These are phyloP conservation scores for Dasyprocta punctata DNA, from an alignment of 2,113 vertebrate genomes.

Conservation along the genomic window DNA sequence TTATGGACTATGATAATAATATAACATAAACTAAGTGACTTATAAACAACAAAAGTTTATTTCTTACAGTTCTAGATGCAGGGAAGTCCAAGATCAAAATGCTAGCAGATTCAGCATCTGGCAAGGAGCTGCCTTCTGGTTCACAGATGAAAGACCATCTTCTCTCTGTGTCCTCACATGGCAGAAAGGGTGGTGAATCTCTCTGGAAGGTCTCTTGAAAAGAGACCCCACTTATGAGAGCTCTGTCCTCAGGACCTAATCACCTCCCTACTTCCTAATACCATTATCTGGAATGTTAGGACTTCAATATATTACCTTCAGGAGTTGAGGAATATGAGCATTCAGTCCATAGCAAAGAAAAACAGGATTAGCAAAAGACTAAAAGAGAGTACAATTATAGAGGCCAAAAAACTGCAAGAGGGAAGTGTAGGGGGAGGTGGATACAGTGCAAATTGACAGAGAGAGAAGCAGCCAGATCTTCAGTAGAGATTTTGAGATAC, in stretches of 20 bases:
- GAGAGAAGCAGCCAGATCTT: background rate
- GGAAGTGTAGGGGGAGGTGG: rapidly evolving
- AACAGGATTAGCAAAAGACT: background rate
- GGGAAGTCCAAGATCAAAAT: background rate
- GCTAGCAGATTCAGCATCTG: background rate
- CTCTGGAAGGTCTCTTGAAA: background rate
- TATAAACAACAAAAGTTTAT: background rate
- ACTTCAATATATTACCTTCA: background rate
- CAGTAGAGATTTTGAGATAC: background rate
- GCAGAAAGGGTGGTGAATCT: background rate
- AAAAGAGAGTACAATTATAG: background rate
- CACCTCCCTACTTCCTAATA: background rate
- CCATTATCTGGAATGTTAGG: background rate
- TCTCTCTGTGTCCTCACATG: background rate
- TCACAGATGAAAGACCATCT: background rate
- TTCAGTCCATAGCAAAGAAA: background rate
- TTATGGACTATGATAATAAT: background rate
- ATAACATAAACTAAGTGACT: background rate
- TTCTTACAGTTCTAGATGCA: background rate
- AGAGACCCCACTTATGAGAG: background rate
- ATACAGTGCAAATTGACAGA: background rate
- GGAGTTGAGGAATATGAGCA: background rate
- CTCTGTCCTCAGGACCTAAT: background rate
- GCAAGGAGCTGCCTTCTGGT: background rate
- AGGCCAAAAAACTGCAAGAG: background rate